Evolutionary conservation across 2,113 vertebrate species (phyloP), one percentile per base, ranked within the genome.

Genomic region (Phycodurus eques): DNA sequence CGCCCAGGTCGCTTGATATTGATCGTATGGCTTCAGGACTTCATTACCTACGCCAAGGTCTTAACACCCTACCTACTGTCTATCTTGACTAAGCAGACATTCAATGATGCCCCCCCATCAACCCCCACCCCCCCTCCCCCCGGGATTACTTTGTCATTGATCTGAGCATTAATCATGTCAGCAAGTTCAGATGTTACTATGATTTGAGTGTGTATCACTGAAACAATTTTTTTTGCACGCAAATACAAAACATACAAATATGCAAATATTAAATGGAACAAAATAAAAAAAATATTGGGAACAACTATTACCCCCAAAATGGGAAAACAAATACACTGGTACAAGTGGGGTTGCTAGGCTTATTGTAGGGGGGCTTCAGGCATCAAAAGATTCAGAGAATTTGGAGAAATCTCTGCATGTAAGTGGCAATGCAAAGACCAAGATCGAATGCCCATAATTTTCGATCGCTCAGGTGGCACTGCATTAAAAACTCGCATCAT

Each of bases 81-180:
- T 89, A 86, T 84, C 79, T 77, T 64, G 75, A 87, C 87, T 88
- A 90, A 91, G 90, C 88, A 92, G 88, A 92, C 85, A 85, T 91
- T 91, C 82, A 90, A 85, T 90, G 81, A 91, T 80, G 27, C 44
- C 70, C 70, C 53, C 67, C n/a, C 64, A 73, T 67, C 56, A 8
- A 39, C 35, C 35, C 35, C 6, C 35, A 39, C 35, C 2, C 3
- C 35, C 3, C 0, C 4, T 2, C 35, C 3, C 35, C 3, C 6
- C 4, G 35, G 35, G 44, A 46, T 46, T 13, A 46, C 9, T 46
- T 46, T 13, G 9, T 59, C 56, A 31, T 59, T 14, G 56, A 59
- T 59, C 56, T 31, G 56, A 13, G 56, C 22, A 31, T 59, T 59
- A 59, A 59, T 22, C n/a, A 59, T 12, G 56, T 31, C 56, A 59